phyloP scores from a whole-genome alignment of 1,140 invertebrate species.

The Pogonomyrmex californicus region DNA sequence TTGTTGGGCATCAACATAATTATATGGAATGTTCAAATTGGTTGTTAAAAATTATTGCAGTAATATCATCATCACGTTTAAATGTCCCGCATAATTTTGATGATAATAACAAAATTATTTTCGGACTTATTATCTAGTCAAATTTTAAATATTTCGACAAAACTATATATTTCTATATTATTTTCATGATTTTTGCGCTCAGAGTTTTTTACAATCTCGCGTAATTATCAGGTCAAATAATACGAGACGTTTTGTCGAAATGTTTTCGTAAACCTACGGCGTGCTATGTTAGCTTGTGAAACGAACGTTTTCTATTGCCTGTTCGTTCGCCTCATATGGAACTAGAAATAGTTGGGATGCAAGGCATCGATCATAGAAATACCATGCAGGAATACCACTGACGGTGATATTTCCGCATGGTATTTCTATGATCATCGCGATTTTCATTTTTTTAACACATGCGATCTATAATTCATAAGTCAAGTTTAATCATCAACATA shows the following conservation, averaged over 20 bases:
- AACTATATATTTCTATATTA: not conserved
- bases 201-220: not conserved
- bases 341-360: conserved; percentile 1
- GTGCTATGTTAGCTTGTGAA: not conserved
- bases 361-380: conserved; percentile 29
- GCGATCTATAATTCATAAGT: no score
- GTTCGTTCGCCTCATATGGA: conserved; percentile 21
- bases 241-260: not conserved
- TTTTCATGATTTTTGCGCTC: not conserved
- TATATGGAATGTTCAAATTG: no score
- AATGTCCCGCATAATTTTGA: no score
- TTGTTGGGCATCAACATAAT: no score
- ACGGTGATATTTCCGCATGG: no score
- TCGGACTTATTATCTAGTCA: no score
- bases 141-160: no score
- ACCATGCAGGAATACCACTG: conserved; percentile 18
- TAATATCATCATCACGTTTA: no score
- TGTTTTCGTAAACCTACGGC: not conserved
- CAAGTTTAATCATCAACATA: no score
- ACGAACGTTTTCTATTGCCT: not conserved
- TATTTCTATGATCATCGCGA: not conserved
- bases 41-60: no score
- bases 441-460: conserved; percentile 62
- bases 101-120: no score
- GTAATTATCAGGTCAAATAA: not conserved